Base-by-base conservation (phyloP, 1,140 invertebrate species). In the Galleria mellonella region DNA sequence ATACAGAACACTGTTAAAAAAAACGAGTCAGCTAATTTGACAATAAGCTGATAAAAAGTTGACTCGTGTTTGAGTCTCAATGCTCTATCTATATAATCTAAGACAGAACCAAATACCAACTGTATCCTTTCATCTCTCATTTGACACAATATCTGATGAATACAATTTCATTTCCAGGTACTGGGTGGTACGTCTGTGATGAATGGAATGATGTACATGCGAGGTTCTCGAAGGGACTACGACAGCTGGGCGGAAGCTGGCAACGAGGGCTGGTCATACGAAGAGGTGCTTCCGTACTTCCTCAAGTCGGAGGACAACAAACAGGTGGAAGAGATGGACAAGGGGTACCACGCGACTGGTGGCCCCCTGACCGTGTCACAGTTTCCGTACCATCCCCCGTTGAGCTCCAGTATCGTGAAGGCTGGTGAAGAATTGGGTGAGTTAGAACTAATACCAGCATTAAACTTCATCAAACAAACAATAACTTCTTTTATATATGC, bases 201-300 rank as follows among this genome's bases (percentile, higher is more conserved):
- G 83, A 99, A 99, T 75, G 96, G 96, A 1, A 98, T 99, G 97
- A 96, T 96, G 84, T 98, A 99, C 76, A 96, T 98, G 46, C 88
- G 97, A 37, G 97, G 97, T 1, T 94, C 96, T 60, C 90, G 92
- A 7, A 91, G 91, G 55, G 97, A 99, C 79, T 99, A 93, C 78
- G 95, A 99, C 69, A 87, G 92, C 36, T 99, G 97, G 97, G 94
- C 94, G 5, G 89, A 88, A 4, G 86, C 92, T 36, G 97, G 97
- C 1, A 96, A 95, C 60, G 87, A 90, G 1, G 96, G 96, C 14
- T 99, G 97, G 97, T 91, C 92, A 11, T 98, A 95, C 75, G 90
- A 94, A 27, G 94, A 97, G 12, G 93, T 97, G 0, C 86, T 97
- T 30, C 95, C 95, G 0, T 97, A 93, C 79, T 97, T 97, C 77